Evolutionary conservation across 2,888 invertebrate genomes (phyloP), one percentile per base, ranked within the genome.

Genomic region (Rhaphigaster nebulosa): DNA sequence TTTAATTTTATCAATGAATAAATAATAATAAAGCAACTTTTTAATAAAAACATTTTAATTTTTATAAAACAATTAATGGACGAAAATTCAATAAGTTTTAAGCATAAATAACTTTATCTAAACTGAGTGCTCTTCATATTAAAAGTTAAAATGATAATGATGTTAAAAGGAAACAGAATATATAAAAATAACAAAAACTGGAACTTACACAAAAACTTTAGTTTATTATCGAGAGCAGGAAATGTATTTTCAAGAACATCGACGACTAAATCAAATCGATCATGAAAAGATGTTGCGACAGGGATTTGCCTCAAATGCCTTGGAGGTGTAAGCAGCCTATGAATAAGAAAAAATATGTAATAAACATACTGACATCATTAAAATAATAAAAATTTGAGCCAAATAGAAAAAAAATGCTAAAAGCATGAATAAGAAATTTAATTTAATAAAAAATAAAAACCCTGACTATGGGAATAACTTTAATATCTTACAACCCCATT

Each of bases 151-250:
- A 23, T 15, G 5, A 56, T 6, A 5, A 56, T 6, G 60, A 60
- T 60, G 13, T 13, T n/a, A 29, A 60, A 60, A 60, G 12, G 3
- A n/a, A 60, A 60, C n/a, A 60, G n/a, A n/a, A n/a, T n/a, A n/a
- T n/a, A n/a, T n/a, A n/a, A n/a, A n/a, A 13, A 60, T 56, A 34
- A 70, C 3, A 70, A 20, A 76, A 20, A 38, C 8, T 38, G 18
- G 65, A 84, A 92, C 93, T 93, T 94, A 95, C 95, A 96, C 90
- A 97, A 93, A 38, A 96, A 95, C 56, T 94, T 94, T 94, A 97
- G 97, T 93, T 97, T 95, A 90, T 97, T 97, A 89, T 95, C 94
- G 91, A 98, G 96, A 12, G 96, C 95, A 0, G 96, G 96, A 93
- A 98, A 98, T 91, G 96, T 95, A 88, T 94, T 94, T 93, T 97